Evolutionary conservation across 1,140 invertebrate genomes (phyloP), one percentile per base, ranked within the genome.

Genomic region (Formica selysi): DNA sequence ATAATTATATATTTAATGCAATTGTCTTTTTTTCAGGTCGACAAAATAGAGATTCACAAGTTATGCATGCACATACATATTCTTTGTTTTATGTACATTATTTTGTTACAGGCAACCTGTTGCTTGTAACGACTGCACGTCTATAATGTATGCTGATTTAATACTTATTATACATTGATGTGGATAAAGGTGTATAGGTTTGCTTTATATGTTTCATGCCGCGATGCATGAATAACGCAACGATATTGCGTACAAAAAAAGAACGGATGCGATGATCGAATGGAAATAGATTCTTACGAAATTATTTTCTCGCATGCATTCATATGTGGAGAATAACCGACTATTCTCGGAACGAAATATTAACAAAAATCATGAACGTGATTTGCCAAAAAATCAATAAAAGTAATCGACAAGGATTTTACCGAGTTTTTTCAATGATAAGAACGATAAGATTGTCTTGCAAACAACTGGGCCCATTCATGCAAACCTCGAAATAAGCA

Each of bases 41-140:
- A 38, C 32, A 8, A 32, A 29, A 6, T 3, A 19, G 44, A 68
- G 44, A 44, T 65, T 19, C 6, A 26, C 3, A 13, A 61, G 16
- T 13, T 19, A 13, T 32, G 54, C n/a, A 7, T 48, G 59, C 19
- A 29, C 16, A 32, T 41, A n/a, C 38, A 38, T 36, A 26, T 36
- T 81, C 79, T 32, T 81, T 32, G 26, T 19, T 61, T 54, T 26
- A 74, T 54, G 36, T 80, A 71, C 1, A 41, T 54, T 81, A 44
- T 73, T 68, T 83, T 70, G 29, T 83, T 74, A 83, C 38, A 73
- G 51, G 29, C 79, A 70, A 83, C 79, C 79, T 83, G 79, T 83
- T 83, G 79, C 68, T 83, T 61, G 54, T 44, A 73, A 70, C 67
- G 16, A 59, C 51, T 73, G 71, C 51, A 71, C 29, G 32, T 41